Evolutionary conservation across 1,140 invertebrate genomes (phyloP).

Genomic region (Meloidogyne exigua): DNA sequence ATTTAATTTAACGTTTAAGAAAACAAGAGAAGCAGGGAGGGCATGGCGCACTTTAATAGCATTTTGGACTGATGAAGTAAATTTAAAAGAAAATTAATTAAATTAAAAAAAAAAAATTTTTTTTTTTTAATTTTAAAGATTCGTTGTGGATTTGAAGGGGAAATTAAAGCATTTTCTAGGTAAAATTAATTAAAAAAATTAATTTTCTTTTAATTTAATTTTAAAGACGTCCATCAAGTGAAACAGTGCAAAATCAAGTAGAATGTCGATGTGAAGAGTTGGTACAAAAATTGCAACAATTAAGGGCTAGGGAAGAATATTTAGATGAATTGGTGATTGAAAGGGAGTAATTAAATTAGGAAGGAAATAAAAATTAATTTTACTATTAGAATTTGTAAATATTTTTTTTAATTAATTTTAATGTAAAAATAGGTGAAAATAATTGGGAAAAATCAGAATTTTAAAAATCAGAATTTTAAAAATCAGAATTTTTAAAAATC

Average conservation of each 20-base stretch:
- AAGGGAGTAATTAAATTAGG: neutral
- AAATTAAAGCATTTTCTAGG: constrained; percentile 48
- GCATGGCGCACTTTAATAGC: constrained; percentile 51
- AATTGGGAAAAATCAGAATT: too few species aligned
- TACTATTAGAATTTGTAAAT: neutral
- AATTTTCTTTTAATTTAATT: neutral
- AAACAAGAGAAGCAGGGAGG: constrained; percentile 49
- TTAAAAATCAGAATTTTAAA: too few species aligned
- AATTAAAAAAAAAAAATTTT: too few species aligned
- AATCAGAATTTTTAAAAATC: too few species aligned
- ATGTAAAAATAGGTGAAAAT: too few species aligned
- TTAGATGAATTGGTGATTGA: neutral
- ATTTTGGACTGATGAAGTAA: constrained; percentile 48
- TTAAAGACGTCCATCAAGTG: constrained; percentile 15
- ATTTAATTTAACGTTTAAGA: constrained; percentile 15
- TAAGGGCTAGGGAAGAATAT: neutral
- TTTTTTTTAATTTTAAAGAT: neutral
- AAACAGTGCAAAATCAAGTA: neutral
- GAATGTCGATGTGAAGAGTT: constrained; percentile 6
- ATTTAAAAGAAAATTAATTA: too few species aligned
- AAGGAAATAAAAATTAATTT: too few species aligned
- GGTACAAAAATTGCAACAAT: constrained; percentile 20
- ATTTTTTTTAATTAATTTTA: too few species aligned
- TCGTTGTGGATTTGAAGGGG: constrained; percentile 46
- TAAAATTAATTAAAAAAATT: constrained; percentile 17